Base-by-base conservation (phyloP, 23 tunicate species). In the Diplosoma virens region DNA sequence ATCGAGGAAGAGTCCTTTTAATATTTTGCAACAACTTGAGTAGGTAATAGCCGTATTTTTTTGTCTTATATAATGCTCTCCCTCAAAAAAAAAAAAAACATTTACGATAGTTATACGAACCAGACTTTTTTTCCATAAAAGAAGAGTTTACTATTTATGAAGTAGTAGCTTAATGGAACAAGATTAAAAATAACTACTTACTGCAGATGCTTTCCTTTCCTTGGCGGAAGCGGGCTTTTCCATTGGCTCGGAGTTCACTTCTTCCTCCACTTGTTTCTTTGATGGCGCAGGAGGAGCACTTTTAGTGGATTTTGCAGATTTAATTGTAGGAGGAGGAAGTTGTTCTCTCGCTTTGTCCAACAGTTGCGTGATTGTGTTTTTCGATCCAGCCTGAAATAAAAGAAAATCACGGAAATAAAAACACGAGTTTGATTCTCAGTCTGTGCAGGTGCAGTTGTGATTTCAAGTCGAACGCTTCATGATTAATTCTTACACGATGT, bases 341-440 rank as follows among this genome's bases (percentile, higher is more conserved):
- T 63, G 79, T 33, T 90, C 97, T 18, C 65, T 67, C 7, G 92
- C 97, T 48, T 78, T 85, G 25, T 92, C 97, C 50, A 92, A 81
- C 55, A 92, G 63, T 17, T 79, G 36, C 29, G 28, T 63, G 17
- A 92, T 75, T 2, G 82, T 67, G 32, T 48, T n/a, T 41, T 86
- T 67, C 5, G 97, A 79, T 7, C 84, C 29, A 25, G 96, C 66
- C 88, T 83, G 76, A 3, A n/a, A 37, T n/a, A n/a, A n/a, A n/a
- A n/a, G n/a, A n/a, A n/a, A n/a, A n/a, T n/a, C n/a, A n/a, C n/a
- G n/a, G n/a, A n/a, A n/a, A n/a, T n/a, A n/a, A n/a, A n/a, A n/a
- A n/a, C 17, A 9, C n/a, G n/a, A n/a, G n/a, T n/a, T n/a, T n/a
- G n/a, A n/a, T n/a, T n/a, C n/a, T n/a, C n/a, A n/a, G n/a, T n/a